Evolutionary conservation across 1,140 invertebrate species (phyloP).

Genomic region (Hestina assimilis): DNA sequence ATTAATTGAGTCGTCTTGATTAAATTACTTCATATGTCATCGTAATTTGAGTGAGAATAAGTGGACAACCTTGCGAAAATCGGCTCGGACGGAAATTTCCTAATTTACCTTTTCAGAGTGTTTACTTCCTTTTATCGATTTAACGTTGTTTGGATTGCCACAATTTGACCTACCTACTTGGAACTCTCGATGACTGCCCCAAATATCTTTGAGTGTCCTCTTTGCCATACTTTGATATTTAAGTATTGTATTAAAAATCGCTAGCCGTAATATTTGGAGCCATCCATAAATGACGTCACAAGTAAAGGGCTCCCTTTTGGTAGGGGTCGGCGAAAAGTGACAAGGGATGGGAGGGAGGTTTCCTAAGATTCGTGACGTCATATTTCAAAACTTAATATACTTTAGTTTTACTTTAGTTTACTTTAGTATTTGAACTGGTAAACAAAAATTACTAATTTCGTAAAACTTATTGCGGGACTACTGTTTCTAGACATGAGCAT

Average conservation of each 20-base stretch:
- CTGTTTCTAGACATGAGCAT: no score
- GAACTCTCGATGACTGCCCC: constrained; percentile 14
- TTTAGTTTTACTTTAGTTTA: no score
- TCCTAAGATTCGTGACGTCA: no score
- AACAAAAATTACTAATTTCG: no score
- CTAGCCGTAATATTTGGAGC: no score
- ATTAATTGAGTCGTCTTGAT: constrained; percentile 27
- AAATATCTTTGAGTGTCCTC: constrained; percentile 10
- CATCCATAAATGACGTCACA: no score
- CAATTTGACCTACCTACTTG: constrained; percentile 31
- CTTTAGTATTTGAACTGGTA: no score
- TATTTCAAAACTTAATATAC: no score
- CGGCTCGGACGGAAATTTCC: constrained; percentile 24
- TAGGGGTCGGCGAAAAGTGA: no score
- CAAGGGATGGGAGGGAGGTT: no score
- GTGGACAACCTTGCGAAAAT: constrained; percentile 37
- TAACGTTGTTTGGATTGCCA: constrained; percentile 39
- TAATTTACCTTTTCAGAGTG: constrained; percentile 32
- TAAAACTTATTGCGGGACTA: no score
- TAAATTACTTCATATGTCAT: constrained; percentile 38
- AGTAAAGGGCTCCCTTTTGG: no score
- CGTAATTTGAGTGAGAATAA: constrained; percentile 35
- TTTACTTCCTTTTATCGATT: constrained; percentile 42
- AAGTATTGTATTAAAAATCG: neutral
- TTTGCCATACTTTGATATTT: neutral